A percentile compares a stretch with the other conserved stretches of the same genome.
phyloP scores from a whole-genome alignment of 2,797 vertebrate genomes.

The Gobio occitaniae region DNA sequence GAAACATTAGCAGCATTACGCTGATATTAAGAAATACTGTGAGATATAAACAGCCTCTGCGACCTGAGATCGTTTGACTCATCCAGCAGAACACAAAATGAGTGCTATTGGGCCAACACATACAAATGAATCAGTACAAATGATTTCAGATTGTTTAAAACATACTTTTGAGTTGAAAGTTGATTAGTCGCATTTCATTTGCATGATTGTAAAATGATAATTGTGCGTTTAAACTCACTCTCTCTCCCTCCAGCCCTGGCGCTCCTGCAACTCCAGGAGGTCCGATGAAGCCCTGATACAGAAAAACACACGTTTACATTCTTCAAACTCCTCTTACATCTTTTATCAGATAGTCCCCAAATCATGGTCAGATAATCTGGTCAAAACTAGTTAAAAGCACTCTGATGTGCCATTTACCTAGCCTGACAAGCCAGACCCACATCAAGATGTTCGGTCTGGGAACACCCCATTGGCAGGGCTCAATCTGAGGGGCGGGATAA shows the following conservation, averaged over 20 bases:
- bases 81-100: neutral
- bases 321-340: neutral
- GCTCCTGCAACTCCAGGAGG: conserved; percentile 88
- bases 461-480: too few relatives aligned
- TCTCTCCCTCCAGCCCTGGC: conserved; percentile 89
- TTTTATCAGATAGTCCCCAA: neutral
- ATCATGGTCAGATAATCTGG: neutral
- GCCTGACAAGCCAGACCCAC: too few relatives aligned
- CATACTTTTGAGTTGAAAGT: neutral
- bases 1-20: neutral
- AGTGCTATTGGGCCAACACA: neutral
- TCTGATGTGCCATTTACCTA: neutral
- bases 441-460: too few relatives aligned
- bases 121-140: neutral
- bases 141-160: neutral
- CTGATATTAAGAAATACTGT: neutral
- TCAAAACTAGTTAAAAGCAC: neutral
- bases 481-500: too few relatives aligned
- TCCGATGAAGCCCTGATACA: conserved; percentile 90
- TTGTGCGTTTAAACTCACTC: conserved; percentile 77
- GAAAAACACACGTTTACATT: conserved; percentile 11
- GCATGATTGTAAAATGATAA: neutral
- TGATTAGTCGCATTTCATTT: neutral
- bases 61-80: neutral
- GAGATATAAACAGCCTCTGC: conserved; percentile 8